Percentiles rank a stretch among this genome's conserved stretches.
Conservation (phyloP, 2,113 vertebrate species). For the Vimba vimba region DNA sequence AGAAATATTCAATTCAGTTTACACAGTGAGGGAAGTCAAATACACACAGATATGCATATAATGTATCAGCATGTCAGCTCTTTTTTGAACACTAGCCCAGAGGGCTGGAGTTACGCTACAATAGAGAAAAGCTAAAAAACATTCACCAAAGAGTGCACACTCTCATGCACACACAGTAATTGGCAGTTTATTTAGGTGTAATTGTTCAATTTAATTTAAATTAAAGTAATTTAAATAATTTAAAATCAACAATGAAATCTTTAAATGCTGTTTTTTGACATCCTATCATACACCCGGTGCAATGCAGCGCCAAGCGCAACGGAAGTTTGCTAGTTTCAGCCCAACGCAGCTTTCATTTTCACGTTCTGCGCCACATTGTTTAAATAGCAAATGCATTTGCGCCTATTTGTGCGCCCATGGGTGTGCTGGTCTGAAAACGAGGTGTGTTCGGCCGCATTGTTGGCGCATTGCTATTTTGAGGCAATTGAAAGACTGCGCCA, state of each 20-base stretch:
- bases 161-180: not conserved
- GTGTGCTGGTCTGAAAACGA: too few relatives aligned
- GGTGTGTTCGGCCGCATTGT: too few relatives aligned
- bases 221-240: not conserved
- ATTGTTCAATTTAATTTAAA: not conserved
- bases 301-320: too few relatives aligned
- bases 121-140: not conserved
- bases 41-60: slow-evolving; percentile 13
- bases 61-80: slow-evolving; percentile 7
- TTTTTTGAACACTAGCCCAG: not conserved
- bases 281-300: too few relatives aligned
- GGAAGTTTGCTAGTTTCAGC: too few relatives aligned
- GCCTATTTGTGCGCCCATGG: too few relatives aligned
- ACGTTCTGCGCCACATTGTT: too few relatives aligned
- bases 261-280: not conserved
- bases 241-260: not conserved
- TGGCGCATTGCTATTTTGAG: too few relatives aligned
- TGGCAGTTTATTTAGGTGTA: not conserved
- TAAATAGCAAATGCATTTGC: too few relatives aligned
- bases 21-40: slow-evolving; percentile 30
- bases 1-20: slow-evolving; percentile 40
- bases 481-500: too few relatives aligned
- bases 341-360: too few relatives aligned
- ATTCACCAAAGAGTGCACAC: not conserved
- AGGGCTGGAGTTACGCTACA: not conserved